Evolutionary conservation across 1,140 invertebrate species (phyloP).

Genomic region (Drosophila yakuba): DNA sequence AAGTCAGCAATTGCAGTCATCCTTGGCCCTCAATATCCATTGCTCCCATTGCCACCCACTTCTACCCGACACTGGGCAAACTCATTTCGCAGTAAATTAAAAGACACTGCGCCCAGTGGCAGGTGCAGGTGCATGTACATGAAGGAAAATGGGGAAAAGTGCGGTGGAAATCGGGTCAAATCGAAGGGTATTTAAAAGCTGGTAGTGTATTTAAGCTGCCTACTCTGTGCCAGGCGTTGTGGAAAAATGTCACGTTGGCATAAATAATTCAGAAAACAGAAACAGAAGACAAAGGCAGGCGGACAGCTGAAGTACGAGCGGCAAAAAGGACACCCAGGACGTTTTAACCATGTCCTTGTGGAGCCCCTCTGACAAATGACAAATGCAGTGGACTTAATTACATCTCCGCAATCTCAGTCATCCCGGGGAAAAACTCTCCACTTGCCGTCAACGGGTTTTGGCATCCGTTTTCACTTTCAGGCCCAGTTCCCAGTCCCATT

Average conservation of each 20-base stretch:
- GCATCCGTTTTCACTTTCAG: constrained; percentile 39
- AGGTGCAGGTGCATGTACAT: constrained; percentile 23
- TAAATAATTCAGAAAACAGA: constrained; percentile 52
- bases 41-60: background rate
- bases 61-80: constrained; percentile 38
- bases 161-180: constrained; percentile 30
- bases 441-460: constrained; percentile 43
- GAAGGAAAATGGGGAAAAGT: background rate
- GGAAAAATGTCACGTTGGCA: constrained; percentile 20
- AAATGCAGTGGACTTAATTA: constrained; percentile 51
- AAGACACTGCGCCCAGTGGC: constrained; percentile 35
- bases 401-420: constrained; percentile 27
- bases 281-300: constrained; percentile 24
- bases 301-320: constrained; percentile 29
- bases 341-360: constrained; percentile 36
- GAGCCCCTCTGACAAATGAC: constrained; percentile 31
- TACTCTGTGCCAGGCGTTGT: background rate
- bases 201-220: background rate
- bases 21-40: constrained; percentile 1
- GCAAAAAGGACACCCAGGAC: constrained; percentile 33
- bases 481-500: background rate
- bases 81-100: constrained; percentile 65
- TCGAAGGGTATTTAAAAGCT: constrained; percentile 16
- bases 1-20: constrained; percentile 44
- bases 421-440: constrained; percentile 16